Evolutionary conservation across 2,888 invertebrate genomes (phyloP), one percentile per base, ranked within the genome.

Genomic region (Trachelus troglodyta): DNA sequence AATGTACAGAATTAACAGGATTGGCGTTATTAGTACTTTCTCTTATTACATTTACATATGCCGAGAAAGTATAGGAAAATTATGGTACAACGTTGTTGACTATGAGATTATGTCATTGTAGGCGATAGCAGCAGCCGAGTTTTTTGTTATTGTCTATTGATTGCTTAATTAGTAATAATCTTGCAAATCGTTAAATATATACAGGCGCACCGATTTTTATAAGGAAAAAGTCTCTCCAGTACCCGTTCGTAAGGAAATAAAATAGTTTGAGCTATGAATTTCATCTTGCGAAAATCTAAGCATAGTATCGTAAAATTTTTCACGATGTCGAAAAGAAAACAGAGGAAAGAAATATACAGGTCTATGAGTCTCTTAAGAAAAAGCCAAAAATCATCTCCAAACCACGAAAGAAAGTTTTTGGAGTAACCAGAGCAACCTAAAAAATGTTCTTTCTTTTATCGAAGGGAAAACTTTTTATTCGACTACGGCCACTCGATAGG

Each of bases 151-250:
- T 74, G 34, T 31, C 74, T 23, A 34, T 56, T 23, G 30, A 34
- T 74, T 74, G 23, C 74, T 74, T 74, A 35, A 74, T 74, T 2
- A 74, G 35, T 34, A 74, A 74, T 74, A 74, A 74, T 35, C 35
- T 34, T 74, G 74, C 74, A 34, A 74, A 74, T 35, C 37, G 35
- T 30, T 34, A 30, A 33, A 34, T 35, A 12, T 23, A 23, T 23
- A 74, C 74, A 30, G 23, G 23, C 23, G 23, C 3, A 30, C 23
- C 12, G 23, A 23, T 56, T 56, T 23, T 56, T 56, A 56, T 23
- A 56, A 56, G 9, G 23, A 23, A 56, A 40, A 40, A 56, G 56
- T 23, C 23, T 23, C 23, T 56, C 23, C 9, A 56, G 56, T 23
- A 23, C 0, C 23, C 23, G 9, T 23, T 56, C 56, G 9, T 56